These are phyloP conservation scores for Desmophyllum pertusum DNA, from an alignment of 92 coral and sea anemone species.

Conservation along the genomic window DNA sequence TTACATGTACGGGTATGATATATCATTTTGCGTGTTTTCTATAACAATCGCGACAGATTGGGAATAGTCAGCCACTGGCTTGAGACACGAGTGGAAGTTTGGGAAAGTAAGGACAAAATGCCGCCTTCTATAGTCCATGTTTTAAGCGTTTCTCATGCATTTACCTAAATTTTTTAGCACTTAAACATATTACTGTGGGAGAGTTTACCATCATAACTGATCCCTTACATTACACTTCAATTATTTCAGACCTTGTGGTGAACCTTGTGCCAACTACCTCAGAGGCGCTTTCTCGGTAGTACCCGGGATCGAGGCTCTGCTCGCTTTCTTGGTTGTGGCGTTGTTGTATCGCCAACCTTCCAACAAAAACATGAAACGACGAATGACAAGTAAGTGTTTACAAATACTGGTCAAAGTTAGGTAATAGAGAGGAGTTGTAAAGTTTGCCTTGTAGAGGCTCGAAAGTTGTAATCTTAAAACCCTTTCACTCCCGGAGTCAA, in stretches of 20 bases:
- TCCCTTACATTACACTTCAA: not conserved
- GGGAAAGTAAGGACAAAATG: too few relatives aligned
- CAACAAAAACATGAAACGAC: slow-evolving; percentile 20
- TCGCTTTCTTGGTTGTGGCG: slow-evolving; percentile 78
- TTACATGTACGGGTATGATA: too few relatives aligned
- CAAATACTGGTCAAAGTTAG: not conserved
- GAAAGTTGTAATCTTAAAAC: too few relatives aligned
- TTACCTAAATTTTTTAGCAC: not conserved
- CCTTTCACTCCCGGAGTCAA: too few relatives aligned
- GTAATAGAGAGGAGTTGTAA: too few relatives aligned
- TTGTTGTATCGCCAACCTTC: slow-evolving; percentile 50
- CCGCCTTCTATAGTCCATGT: too few relatives aligned
- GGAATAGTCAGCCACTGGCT: too few relatives aligned
- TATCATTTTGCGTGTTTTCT: too few relatives aligned
- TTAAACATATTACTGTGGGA: not conserved
- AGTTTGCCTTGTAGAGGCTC: too few relatives aligned
- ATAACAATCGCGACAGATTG: too few relatives aligned
- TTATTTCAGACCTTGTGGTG: slow-evolving; percentile 59
- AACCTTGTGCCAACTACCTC: slow-evolving; percentile 72
- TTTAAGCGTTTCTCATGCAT: too few relatives aligned
- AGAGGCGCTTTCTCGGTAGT: slow-evolving; percentile 74
- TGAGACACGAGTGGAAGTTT: too few relatives aligned
- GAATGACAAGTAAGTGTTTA: slow-evolving; percentile 14
- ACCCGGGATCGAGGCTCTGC: slow-evolving; percentile 87
- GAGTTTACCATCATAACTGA: not conserved